phyloP scores from a whole-genome alignment of 2,888 invertebrate species.

The Acrobasis consociella region DNA sequence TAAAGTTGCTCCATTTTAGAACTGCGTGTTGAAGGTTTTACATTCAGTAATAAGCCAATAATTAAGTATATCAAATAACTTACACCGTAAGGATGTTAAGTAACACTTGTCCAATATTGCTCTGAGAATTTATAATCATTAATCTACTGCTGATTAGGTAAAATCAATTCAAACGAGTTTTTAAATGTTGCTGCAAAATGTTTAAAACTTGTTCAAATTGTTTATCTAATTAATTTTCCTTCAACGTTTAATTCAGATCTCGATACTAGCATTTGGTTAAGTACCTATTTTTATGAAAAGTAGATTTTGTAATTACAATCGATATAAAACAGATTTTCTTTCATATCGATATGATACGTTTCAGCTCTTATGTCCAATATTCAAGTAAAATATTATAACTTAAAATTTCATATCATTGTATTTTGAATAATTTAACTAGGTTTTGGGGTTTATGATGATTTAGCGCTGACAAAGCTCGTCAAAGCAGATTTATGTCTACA shows the following conservation, averaged over 20 bases:
- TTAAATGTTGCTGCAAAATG: too few species aligned
- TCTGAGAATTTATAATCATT: neutral
- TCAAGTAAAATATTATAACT: neutral
- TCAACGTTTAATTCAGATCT: too few species aligned
- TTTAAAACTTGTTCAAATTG: too few species aligned
- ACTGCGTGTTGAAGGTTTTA: neutral
- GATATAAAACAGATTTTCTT: too few species aligned
- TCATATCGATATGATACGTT: too few species aligned
- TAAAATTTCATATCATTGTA: neutral
- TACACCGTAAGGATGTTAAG: conserved; percentile 1
- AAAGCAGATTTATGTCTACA: conserved; percentile 6
- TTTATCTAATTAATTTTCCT: too few species aligned
- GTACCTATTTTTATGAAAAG: too few species aligned
- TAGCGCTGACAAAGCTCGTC: neutral
- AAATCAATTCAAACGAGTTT: too few species aligned
- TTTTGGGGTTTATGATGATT: neutral
- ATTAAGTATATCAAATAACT: conserved; percentile 4
- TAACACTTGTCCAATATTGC: neutral
- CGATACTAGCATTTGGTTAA: too few species aligned
- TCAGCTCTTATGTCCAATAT: too few species aligned
- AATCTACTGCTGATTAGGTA: too few species aligned
- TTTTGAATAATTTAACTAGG: neutral
- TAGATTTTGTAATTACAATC: too few species aligned
- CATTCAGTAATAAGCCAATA: neutral
- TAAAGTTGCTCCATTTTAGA: neutral